These are phyloP conservation scores for Trissolcus basalis DNA, from an alignment of 1,140 invertebrate species.

Conservation along the genomic window DNA sequence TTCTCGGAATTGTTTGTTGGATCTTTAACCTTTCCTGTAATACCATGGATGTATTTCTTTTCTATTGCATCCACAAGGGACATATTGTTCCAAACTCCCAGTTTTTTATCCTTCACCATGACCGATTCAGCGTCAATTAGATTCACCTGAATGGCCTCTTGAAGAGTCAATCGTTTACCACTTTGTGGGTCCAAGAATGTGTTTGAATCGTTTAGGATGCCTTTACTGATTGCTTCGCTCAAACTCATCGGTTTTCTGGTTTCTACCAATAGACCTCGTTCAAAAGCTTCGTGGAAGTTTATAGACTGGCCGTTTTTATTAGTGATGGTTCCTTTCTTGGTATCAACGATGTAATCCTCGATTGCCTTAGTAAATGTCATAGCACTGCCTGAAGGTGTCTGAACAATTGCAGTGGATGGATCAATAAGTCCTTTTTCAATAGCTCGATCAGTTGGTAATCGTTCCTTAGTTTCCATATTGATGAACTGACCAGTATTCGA, in stretches of 20 bases:
- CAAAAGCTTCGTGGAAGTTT: constrained; percentile 90
- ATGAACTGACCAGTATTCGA: constrained; percentile 84
- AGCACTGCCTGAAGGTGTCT: constrained; percentile 79
- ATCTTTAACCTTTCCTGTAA: constrained; percentile 84
- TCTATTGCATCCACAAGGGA: constrained; percentile 86
- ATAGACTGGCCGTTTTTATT: constrained; percentile 81
- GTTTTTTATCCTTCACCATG: constrained; percentile 87
- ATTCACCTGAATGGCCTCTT: constrained; percentile 84
- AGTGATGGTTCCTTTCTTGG: constrained; percentile 82
- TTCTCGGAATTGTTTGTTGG: constrained; percentile 77
- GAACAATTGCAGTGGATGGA: constrained; percentile 85
- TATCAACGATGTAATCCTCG: constrained; percentile 85
- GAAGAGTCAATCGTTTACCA: constrained; percentile 84
- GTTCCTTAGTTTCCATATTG: constrained; percentile 83
- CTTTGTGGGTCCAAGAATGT: constrained; percentile 88
- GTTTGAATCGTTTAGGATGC: constrained; percentile 86
- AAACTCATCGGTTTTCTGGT: constrained; percentile 87
- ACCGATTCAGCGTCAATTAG: constrained; percentile 89
- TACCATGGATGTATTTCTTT: constrained; percentile 83
- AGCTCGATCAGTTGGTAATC: constrained; percentile 84
- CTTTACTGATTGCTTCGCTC: constrained; percentile 89
- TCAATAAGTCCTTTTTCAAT: constrained; percentile 88
- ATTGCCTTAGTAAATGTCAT: constrained; percentile 90
- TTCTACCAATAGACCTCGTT: constrained; percentile 88
- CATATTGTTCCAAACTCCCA: constrained; percentile 85